Evolutionary conservation across 2,113 vertebrate species (phyloP), one percentile per base, ranked within the genome.

Genomic region (Vimba vimba): DNA sequence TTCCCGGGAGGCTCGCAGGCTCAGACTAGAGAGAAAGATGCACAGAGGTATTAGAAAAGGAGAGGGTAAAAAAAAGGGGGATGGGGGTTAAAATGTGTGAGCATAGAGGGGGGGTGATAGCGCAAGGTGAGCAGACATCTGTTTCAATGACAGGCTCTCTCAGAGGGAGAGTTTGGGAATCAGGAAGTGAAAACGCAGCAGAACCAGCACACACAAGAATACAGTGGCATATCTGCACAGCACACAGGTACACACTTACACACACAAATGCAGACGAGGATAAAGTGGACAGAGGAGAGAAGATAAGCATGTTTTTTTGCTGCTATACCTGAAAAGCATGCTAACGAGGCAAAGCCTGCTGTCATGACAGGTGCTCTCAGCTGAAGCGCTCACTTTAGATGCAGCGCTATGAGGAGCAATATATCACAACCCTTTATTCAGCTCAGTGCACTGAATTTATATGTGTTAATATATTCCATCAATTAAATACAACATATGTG

Each of bases 1-100:
- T 89, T 96, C 95, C 91, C 98, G 96, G 74, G 97, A 96, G 43
- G 97, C 96, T 92, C 97, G 96, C 60, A 99, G 94, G 89, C 96
- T 97, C 89, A 99, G 96, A 59, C 98, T 99, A 92, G 9, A 50
- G 30, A 59, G 57, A 36, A 91, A 90, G 5, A 27, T 84, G 87
- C 66, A 66, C 52, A 89, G 87, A 91, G 89, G 85, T 84, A 86
- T n/a, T 50, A 62, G 17, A 62, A 36, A 77, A 52, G 50, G 39
- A 59, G 27, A 64, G 39, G 25, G 25, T n/a, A 2, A 71, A 30
- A 50, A 17, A 12, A 52, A 6, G 36, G 64, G 45, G 79, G 60
- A 25, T 57, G 52, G 36, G 13, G 75, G 87, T 69, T 17, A 82
- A 75, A 30, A 79, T 71, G 82, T 27, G 79, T 52, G 62, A 52